phyloP scores from a whole-genome alignment of 2,888 invertebrate genomes.

The Proisotoma minuta region DNA sequence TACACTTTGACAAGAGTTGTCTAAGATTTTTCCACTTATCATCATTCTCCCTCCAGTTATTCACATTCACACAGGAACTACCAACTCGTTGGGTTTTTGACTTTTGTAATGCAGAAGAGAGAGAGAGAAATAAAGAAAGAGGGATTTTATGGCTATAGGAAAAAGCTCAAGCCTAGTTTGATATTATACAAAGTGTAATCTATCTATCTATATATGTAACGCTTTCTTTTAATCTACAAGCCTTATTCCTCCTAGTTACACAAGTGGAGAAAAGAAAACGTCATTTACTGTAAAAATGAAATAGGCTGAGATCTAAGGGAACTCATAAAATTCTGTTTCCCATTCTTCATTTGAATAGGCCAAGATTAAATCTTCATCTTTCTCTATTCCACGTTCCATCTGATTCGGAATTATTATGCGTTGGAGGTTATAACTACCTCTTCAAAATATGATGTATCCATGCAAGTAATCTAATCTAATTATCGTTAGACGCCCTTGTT shows the following conservation, averaged over 20 bases:
- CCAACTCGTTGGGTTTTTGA: neutral
- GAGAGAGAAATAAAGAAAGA: neutral
- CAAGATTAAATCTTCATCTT: conserved; percentile 7
- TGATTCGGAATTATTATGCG: neutral
- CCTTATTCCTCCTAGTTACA: no score
- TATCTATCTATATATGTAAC: no score
- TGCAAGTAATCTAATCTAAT: conserved; percentile 5
- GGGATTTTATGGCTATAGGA: neutral
- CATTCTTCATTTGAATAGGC: conserved; percentile 4
- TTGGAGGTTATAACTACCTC: neutral
- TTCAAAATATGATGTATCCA: conserved; percentile 6
- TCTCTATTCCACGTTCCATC: conserved; percentile 17
- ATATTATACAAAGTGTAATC: no score
- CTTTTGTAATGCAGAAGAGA: neutral
- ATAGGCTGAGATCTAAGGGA: no score
- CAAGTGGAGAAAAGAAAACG: no score
- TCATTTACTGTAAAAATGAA: no score
- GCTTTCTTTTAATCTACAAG: no score
- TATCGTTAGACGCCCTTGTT: neutral
- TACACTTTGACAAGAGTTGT: conserved; percentile 4
- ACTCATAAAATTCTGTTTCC: conserved; percentile 1
- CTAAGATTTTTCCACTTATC: conserved; percentile 1
- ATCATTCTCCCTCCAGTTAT: neutral
- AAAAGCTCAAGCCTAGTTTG: neutral
- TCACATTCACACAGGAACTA: neutral